These are phyloP conservation scores for Amblyraja radiata DNA, from an alignment of 2,797 vertebrate species.

Conservation along the genomic window DNA sequence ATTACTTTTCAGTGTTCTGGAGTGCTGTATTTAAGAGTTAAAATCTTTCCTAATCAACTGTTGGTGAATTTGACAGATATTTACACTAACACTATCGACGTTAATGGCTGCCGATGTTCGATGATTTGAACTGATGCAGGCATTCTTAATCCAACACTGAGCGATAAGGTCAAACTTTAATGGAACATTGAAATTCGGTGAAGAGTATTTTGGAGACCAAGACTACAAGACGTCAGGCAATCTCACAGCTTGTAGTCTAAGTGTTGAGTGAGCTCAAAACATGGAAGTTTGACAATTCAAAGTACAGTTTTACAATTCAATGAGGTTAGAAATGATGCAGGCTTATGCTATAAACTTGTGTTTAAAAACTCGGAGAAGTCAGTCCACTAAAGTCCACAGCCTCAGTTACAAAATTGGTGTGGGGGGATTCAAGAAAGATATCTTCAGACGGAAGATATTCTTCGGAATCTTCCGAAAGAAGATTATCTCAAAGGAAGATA, in stretches of 20 bases:
- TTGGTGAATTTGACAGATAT: not conserved
- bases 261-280: not conserved
- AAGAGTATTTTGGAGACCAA: not conserved
- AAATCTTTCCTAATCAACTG: not conserved
- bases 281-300: not conserved
- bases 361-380: not conserved
- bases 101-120: not conserved
- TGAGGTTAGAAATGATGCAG: not conserved
- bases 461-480: too few relatives aligned
- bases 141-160: not conserved
- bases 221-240: not conserved
- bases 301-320: not conserved
- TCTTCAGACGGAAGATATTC: too few relatives aligned
- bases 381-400: not conserved
- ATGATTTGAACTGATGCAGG: not conserved
- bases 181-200: not conserved
- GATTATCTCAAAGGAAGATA: not conserved
- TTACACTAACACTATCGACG: not conserved
- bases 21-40: not conserved
- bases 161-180: not conserved
- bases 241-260: not conserved
- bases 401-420: not conserved
- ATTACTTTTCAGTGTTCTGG: not conserved
- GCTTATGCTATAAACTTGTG: not conserved
- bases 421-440: not conserved